Conservation (phyloP, 2,797 vertebrate genomes). For the Potorous gilbertii region DNA sequence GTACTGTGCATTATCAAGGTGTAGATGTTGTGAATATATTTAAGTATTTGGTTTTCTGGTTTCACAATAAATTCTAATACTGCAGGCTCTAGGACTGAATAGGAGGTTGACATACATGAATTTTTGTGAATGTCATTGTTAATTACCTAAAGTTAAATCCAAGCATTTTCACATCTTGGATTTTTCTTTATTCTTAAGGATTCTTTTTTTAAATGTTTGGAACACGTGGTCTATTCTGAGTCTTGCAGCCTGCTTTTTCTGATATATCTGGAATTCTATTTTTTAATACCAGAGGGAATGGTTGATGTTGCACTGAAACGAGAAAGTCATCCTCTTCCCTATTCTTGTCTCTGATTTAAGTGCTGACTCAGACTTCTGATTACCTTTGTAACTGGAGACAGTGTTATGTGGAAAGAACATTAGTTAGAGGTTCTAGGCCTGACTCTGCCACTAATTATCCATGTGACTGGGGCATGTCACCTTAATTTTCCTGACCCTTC, state of each 20-base stretch:
- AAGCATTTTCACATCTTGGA: slow-evolving; percentile 32
- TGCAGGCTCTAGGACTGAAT: slow-evolving; percentile 63
- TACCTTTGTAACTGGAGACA: background rate
- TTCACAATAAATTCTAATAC: slow-evolving; percentile 66
- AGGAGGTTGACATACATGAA: slow-evolving; percentile 67
- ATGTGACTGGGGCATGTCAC: background rate
- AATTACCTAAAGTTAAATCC: slow-evolving; percentile 66
- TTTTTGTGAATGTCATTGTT: slow-evolving; percentile 67
- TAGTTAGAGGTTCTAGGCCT: background rate
- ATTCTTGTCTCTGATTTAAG: slow-evolving; percentile 4
- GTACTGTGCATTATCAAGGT: slow-evolving; percentile 72
- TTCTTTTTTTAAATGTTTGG: slow-evolving; percentile 45
- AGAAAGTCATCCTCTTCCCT: background rate
- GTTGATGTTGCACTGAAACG: background rate
- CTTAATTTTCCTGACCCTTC: background rate
- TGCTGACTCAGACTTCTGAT: background rate
- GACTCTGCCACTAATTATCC: background rate
- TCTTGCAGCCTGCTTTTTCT: slow-evolving; percentile 45
- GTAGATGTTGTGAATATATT: slow-evolving; percentile 72
- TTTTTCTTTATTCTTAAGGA: slow-evolving; percentile 15
- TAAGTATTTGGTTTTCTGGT: slow-evolving; percentile 65
- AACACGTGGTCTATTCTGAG: slow-evolving; percentile 17
- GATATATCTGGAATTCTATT: slow-evolving; percentile 47
- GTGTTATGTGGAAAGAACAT: background rate
- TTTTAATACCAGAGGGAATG: slow-evolving; percentile 48